These are phyloP conservation scores for Pycnomerus fuliginosus DNA, from an alignment of 2,888 invertebrate genomes.

Conservation along the genomic window DNA sequence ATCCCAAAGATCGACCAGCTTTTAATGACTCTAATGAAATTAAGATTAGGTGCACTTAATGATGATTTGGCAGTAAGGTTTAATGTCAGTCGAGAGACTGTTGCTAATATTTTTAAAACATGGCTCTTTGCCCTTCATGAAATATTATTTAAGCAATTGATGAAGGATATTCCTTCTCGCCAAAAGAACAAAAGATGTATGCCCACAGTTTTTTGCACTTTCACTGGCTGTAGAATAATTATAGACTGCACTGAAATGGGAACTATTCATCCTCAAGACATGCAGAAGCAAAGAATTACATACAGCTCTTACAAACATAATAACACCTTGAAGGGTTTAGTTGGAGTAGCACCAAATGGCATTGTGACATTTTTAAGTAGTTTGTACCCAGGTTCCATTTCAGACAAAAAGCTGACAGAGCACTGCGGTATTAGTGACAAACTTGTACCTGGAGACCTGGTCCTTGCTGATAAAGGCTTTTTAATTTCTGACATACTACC, in stretches of 20 bases:
- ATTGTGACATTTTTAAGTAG: constrained; percentile 32
- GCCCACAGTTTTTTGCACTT: too few relatives aligned
- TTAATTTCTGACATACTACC: constrained; percentile 32
- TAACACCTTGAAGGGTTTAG: constrained; percentile 34
- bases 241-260: constrained; percentile 22
- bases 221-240: constrained; percentile 18
- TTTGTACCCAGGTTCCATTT: constrained; percentile 35
- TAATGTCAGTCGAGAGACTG: constrained; percentile 4
- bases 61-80: constrained; percentile 19
- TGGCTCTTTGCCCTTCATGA: constrained; percentile 15
- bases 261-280: not conserved
- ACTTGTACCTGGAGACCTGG: constrained; percentile 35
- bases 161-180: constrained; percentile 11
- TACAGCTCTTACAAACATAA: constrained; percentile 33
- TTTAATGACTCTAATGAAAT: constrained; percentile 23
- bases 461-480: constrained; percentile 36
- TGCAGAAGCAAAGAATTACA: not conserved
- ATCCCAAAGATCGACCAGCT: constrained; percentile 19
- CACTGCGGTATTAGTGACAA: too few relatives aligned
- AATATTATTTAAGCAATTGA: constrained; percentile 13
- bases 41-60: constrained; percentile 19
- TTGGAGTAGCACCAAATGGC: constrained; percentile 39
- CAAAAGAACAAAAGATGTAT: too few relatives aligned
- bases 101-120: constrained; percentile 17
- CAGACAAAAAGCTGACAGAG: too few relatives aligned